Evolutionary conservation across 2,888 invertebrate species (phyloP), one percentile per base, ranked within the genome.

Genomic region (Thymelicus acteon): DNA sequence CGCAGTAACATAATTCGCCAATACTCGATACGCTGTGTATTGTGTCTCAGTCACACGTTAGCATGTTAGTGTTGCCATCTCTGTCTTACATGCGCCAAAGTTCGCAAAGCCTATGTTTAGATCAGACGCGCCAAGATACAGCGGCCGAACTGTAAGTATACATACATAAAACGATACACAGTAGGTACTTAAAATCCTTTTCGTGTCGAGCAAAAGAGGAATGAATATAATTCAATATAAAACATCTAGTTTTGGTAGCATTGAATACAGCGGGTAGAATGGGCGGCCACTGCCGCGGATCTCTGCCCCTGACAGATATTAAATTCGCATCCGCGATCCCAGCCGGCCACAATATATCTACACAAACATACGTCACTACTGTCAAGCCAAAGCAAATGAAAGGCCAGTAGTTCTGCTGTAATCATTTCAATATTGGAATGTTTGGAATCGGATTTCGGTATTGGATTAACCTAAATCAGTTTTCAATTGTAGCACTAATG

Each of bases 281-380:
- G 79, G 67, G 80, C 76, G 76, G 72, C 61, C 54, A 57, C 66
- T 76, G 68, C 74, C 75, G 73, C 71, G 80, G 83, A 85, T 84
- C 86, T 80, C 89, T 91, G 90, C 72, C 81, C 79, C 85, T 91
- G 92, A 91, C 92, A 92, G 90, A 91, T 92, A 92, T 92, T 92
- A 92, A 92, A 92, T 91, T 90, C 91, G 85, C 88, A 89, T 91
- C 87, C 82, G 80, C 84, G 78, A 78, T 79, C 78, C 78, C 84
- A 81, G 81, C 86, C 84, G 87, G 85, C 88, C 89, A 85, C 89
- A 83, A 86, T 90, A 87, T 90, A 77, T 74, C 75, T 75, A 76
- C 75, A 72, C 47, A 57, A 72, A 73, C 70, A 69, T 74, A 75
- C 74, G 60, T 70, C 70, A 74, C 58, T 69, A 44, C 44, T 70